These are phyloP conservation scores for Calephelis perditalis DNA, from an alignment of 2,888 invertebrate genomes.

Conservation along the genomic window DNA sequence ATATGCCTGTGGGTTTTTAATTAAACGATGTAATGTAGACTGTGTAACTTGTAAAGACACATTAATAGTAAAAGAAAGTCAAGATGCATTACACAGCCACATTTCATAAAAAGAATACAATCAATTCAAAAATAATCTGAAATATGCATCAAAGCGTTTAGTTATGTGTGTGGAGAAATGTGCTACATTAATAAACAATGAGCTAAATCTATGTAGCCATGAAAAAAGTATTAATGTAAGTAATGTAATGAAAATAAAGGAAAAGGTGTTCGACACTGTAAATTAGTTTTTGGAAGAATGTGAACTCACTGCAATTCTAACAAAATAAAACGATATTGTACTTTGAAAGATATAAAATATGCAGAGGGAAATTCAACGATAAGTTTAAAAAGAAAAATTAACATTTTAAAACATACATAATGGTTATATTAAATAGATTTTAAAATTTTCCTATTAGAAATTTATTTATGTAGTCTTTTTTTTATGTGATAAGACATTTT, in stretches of 20 bases:
- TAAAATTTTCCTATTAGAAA: too few species aligned
- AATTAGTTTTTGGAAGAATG: neutral
- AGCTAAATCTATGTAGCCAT: neutral
- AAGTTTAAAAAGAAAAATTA: neutral
- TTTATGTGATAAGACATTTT: too few species aligned
- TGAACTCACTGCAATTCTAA: neutral
- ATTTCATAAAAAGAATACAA: neutral
- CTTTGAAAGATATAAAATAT: neutral
- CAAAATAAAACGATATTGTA: neutral
- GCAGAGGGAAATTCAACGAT: neutral
- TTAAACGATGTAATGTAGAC: neutral
- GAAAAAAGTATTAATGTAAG: neutral
- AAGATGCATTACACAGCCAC: slow-evolving; percentile 17
- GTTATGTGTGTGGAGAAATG: neutral
- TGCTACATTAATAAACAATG: neutral
- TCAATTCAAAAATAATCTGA: neutral
- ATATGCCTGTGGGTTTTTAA: slow-evolving; percentile 15
- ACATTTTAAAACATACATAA: neutral
- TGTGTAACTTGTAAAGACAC: slow-evolving; percentile 7
- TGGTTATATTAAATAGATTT: too few species aligned
- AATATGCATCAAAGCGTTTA: neutral
- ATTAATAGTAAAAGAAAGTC: slow-evolving; percentile 15
- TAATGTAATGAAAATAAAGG: neutral
- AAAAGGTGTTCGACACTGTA: neutral
- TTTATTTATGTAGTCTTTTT: too few species aligned